These are phyloP conservation scores for Cistogaster globosa DNA, from an alignment of 2,888 invertebrate species.

Conservation along the genomic window DNA sequence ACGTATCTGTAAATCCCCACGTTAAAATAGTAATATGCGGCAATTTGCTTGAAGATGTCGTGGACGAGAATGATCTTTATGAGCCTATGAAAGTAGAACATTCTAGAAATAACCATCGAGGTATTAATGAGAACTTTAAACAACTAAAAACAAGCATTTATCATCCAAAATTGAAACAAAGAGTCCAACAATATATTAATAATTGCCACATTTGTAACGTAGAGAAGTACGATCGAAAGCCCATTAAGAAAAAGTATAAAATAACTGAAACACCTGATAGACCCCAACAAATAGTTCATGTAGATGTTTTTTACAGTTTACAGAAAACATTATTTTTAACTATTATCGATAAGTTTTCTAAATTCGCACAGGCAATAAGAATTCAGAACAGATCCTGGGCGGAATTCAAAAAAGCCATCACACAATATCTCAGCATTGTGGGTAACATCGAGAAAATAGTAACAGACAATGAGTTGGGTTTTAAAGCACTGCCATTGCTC, in stretches of 20 bases:
- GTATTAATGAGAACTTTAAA: constrained; percentile 36
- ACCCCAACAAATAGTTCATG: constrained; percentile 73
- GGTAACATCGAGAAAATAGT: constrained; percentile 63
- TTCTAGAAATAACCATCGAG: constrained; percentile 26
- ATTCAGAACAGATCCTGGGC: constrained; percentile 66
- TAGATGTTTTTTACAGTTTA: constrained; percentile 67
- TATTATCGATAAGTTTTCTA: constrained; percentile 27
- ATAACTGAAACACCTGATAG: constrained; percentile 72
- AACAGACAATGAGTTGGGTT: constrained; percentile 69
- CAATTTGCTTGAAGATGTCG: neutral
- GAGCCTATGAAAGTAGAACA: constrained; percentile 20
- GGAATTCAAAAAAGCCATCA: constrained; percentile 63
- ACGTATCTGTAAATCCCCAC: neutral
- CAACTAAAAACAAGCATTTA: constrained; percentile 9
- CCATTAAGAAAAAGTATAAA: constrained; percentile 64
- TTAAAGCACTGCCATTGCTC: constrained; percentile 52
- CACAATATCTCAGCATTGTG: constrained; percentile 62
- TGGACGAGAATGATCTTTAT: constrained; percentile 12
- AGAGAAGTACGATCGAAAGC: constrained; percentile 53
- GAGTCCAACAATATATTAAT: constrained; percentile 39
- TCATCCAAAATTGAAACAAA: constrained; percentile 30
- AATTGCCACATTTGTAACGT: constrained; percentile 35
- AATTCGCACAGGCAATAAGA: constrained; percentile 43
- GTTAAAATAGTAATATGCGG: constrained; percentile 10
- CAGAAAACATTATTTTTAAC: constrained; percentile 13